phyloP scores from a whole-genome alignment of 2,888 invertebrate species.

The Drosophila neoperkinsi region DNA sequence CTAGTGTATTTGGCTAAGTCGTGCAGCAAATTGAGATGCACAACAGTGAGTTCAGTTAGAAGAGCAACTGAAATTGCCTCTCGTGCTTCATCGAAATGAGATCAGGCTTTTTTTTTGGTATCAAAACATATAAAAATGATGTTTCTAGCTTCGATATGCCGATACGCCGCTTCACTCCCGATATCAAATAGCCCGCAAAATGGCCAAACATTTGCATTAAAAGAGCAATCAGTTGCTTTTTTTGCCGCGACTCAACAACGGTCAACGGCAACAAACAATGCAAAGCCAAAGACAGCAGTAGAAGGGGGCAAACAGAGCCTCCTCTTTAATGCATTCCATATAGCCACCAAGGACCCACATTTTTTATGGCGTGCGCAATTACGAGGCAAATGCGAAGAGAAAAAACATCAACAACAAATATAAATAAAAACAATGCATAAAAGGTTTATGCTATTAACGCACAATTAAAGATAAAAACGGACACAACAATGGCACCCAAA shows the following conservation, averaged over 20 bases:
- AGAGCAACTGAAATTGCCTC: neutral
- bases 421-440: constrained; percentile 52
- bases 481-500: constrained; percentile 30
- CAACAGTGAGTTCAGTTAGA: neutral
- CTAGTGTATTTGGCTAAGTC: neutral
- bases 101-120: neutral
- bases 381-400: constrained; percentile 15
- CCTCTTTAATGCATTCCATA: constrained; percentile 63
- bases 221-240: constrained; percentile 29
- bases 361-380: constrained; percentile 58
- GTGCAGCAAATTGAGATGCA: neutral
- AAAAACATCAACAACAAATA: neutral
- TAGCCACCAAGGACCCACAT: constrained; percentile 64
- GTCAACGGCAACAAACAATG: constrained; percentile 23
- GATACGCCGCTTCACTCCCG: neutral
- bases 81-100: neutral
- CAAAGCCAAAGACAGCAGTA: constrained; percentile 28
- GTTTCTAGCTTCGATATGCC: neutral
- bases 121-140: neutral
- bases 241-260: neutral
- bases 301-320: neutral
- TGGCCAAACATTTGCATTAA: constrained; percentile 32
- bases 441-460: constrained; percentile 79
- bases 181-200: constrained; percentile 33
- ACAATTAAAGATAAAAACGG: constrained; percentile 77